Conservation (phyloP, 2,797 vertebrate genomes). For the Sebastiscus albofasciatus region DNA sequence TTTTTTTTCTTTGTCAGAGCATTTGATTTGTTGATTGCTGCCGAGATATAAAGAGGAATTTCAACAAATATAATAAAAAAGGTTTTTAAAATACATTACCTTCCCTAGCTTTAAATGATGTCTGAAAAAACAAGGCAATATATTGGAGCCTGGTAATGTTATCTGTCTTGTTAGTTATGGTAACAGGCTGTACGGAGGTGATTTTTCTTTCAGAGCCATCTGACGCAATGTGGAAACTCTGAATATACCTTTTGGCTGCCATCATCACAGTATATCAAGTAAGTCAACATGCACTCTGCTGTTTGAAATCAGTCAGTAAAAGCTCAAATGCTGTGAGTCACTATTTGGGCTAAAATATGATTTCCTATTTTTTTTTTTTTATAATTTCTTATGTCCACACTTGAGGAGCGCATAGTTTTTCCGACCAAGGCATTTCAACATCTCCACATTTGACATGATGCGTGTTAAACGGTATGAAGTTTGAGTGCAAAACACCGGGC, state of each 20-base stretch:
- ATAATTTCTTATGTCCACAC: background rate
- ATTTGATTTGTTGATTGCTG: background rate
- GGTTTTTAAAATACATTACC: background rate
- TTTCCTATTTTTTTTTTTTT: background rate
- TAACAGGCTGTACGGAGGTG: background rate
- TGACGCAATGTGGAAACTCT: slow-evolving; percentile 44
- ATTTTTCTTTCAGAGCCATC: slow-evolving; percentile 1
- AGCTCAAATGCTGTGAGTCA: background rate
- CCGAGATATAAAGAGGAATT: background rate
- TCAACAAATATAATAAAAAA: background rate
- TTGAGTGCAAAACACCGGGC: background rate
- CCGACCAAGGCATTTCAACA: background rate
- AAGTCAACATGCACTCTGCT: background rate
- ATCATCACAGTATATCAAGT: background rate
- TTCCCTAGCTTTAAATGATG: background rate
- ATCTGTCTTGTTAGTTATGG: slow-evolving; percentile 12
- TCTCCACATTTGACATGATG: background rate
- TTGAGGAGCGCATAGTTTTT: background rate
- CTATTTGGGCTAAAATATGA: background rate
- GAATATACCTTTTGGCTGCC: background rate
- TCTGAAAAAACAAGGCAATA: background rate
- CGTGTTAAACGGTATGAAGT: background rate
- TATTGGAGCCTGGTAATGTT: slow-evolving; percentile 1
- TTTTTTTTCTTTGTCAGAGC: background rate
- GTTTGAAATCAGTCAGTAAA: background rate